A percentile compares a stretch with the other conserved stretches of the same genome.
Evolutionary conservation across 1,140 invertebrate genomes (phyloP).

Genomic region (Temnothorax longispinosus): DNA sequence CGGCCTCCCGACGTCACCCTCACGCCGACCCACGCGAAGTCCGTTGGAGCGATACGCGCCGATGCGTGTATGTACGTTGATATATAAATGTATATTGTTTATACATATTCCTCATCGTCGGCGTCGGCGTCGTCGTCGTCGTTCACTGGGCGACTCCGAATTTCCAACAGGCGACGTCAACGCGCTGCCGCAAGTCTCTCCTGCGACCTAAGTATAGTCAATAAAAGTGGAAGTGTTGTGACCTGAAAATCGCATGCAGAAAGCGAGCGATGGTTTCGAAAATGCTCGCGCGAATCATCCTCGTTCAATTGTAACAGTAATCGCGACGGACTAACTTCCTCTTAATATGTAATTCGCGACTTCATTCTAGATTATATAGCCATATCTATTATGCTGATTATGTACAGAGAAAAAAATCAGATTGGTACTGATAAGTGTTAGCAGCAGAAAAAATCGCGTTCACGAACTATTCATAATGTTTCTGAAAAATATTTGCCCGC

Average conservation of each 20-base stretch:
- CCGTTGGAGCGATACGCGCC: conserved; percentile 80
- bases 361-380: neutral
- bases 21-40: conserved; percentile 68
- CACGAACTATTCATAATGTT: neutral
- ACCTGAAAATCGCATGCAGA: conserved; percentile 21
- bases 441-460: neutral
- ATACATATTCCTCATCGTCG: conserved; percentile 56
- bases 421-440: neutral
- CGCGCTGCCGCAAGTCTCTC: neutral
- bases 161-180: conserved; percentile 43
- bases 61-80: conserved; percentile 75
- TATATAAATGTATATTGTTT: conserved; percentile 66
- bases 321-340: neutral
- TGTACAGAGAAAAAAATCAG: neutral
- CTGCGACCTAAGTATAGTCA: neutral
- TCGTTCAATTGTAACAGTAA: neutral
- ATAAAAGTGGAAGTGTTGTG: conserved; percentile 40
- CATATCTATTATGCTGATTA: neutral
- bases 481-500: neutral
- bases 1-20: conserved; percentile 67
- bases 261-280: neutral
- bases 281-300: neutral
- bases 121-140: conserved; percentile 54
- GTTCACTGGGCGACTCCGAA: conserved; percentile 56
- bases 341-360: neutral